Conservation (phyloP, 2,113 vertebrate genomes). For the Pogona vitticeps region DNA sequence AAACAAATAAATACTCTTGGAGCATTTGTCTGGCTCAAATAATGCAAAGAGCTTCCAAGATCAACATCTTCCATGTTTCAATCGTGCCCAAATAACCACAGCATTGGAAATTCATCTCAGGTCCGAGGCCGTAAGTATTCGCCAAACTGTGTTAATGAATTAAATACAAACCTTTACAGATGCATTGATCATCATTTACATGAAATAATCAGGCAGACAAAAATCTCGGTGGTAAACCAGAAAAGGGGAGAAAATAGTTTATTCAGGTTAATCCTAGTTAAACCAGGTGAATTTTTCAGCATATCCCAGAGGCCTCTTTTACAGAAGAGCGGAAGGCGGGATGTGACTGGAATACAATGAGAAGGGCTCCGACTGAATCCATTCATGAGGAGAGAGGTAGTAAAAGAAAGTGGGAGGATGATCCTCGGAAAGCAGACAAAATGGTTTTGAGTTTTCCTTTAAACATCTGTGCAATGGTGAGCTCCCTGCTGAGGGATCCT, state of each 20-base stretch:
- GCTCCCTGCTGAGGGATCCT: neutral
- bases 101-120: neutral
- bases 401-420: neutral
- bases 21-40: neutral
- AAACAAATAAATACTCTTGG: neutral
- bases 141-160: conserved; percentile 39
- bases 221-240: conserved; percentile 58
- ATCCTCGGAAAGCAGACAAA: conserved; percentile 17
- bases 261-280: conserved; percentile 63
- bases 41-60: neutral
- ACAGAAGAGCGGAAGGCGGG: conserved; percentile 4
- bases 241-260: conserved; percentile 52
- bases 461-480: conserved; percentile 27
- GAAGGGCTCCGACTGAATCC: conserved; percentile 1
- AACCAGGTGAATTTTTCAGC: conserved; percentile 51
- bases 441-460: conserved; percentile 11
- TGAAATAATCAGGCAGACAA: conserved; percentile 10
- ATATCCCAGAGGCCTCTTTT: conserved; percentile 44
- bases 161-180: conserved; percentile 37
- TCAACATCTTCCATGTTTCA: neutral
- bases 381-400: conserved; percentile 19
- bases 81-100: neutral
- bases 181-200: conserved; percentile 35
- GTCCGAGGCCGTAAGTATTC: conserved; percentile 1
- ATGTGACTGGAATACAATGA: conserved; percentile 49